Evolutionary conservation across 2,113 vertebrate genomes (phyloP).

Genomic region (Amphiprion ocellaris): DNA sequence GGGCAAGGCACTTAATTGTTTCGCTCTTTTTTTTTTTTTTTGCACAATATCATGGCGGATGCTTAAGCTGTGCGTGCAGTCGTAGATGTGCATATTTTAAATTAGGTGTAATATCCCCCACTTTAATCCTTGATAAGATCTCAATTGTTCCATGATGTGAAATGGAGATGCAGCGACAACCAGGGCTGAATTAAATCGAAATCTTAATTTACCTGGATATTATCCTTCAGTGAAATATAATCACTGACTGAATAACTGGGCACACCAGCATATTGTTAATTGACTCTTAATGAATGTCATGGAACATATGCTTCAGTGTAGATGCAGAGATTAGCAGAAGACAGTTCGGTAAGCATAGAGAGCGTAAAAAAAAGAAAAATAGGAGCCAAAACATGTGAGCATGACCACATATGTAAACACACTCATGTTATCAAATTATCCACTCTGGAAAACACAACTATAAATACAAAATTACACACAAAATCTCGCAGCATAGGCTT

Average conservation of each 20-base stretch:
- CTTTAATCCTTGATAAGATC: conserved; percentile 85
- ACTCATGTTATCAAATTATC: conserved; percentile 71
- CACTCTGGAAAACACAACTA: conserved; percentile 70
- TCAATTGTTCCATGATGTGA: conserved; percentile 81
- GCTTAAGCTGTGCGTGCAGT: conserved; percentile 65
- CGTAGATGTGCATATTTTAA: conserved; percentile 81
- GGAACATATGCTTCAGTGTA: conserved; percentile 66
- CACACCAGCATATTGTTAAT: conserved; percentile 73
- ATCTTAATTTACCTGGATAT: conserved; percentile 84
- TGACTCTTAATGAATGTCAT: conserved; percentile 76
- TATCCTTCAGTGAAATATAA: conserved; percentile 80
- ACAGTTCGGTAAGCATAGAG: not conserved
- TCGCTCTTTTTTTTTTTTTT: conserved; percentile 33
- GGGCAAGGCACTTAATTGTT: conserved; percentile 67
- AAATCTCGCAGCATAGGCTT: conserved; percentile 53
- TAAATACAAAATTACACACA: conserved; percentile 68
- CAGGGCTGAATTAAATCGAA: conserved; percentile 79
- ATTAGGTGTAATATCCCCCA: conserved; percentile 79
- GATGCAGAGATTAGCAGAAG: conserved; percentile 67
- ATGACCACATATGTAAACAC: conserved; percentile 53
- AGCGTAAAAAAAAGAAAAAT: not conserved
- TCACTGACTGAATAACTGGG: conserved; percentile 77
- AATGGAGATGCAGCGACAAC: conserved; percentile 80
- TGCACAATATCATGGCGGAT: conserved; percentile 62
- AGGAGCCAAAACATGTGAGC: conserved; percentile 41